Evolutionary conservation across 2,888 invertebrate species (phyloP), one percentile per base, ranked within the genome.

Genomic region (Camptogramma bilineatum): DNA sequence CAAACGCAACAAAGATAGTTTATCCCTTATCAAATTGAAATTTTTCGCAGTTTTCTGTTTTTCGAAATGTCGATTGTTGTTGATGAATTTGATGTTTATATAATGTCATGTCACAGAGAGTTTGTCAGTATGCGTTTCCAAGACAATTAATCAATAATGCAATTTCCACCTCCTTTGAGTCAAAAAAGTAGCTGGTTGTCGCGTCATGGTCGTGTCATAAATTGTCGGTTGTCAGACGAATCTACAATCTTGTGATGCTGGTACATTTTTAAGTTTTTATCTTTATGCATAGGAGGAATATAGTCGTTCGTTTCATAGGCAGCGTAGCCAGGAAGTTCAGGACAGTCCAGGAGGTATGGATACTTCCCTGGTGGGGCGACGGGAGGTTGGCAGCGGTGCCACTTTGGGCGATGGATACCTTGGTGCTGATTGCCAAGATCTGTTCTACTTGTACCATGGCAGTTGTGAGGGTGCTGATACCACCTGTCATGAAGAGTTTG

Each of bases 281-380:
- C 75, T 83, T 78, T 81, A 91, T 89, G 90, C 75, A 82, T 83
- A 88, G 83, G 75, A 85, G 79, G 79, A 91, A 87, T 72, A 79
- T 89, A 77, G 75, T 90, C 13, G 81, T 86, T 61, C 81, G 88
- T 69, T 78, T 79, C 8, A 70, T 92, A 71, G 85, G 87, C 50
- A 69, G 72, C 51, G 71, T 87, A 55, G 93, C 92, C 42, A 81
- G 90, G 56, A 90, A 85, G 72, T 92, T 91, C 62, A 81, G 93
- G 71, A 78, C 82, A 3, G 70, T 88, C 9, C 90, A 93, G 70
- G 93, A 93, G 73, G 81, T 84, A 73, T 93, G 91, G 90, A 83
- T 92, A 44, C 70, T 91, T 44, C 91, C 92, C 1, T 91, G 90
- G 89, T 91, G 91, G 90, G 88, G 87, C 0, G 84, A 85, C 68